These are phyloP conservation scores for Synergus itoensis DNA, from an alignment of 2,888 invertebrate species.

Conservation along the genomic window DNA sequence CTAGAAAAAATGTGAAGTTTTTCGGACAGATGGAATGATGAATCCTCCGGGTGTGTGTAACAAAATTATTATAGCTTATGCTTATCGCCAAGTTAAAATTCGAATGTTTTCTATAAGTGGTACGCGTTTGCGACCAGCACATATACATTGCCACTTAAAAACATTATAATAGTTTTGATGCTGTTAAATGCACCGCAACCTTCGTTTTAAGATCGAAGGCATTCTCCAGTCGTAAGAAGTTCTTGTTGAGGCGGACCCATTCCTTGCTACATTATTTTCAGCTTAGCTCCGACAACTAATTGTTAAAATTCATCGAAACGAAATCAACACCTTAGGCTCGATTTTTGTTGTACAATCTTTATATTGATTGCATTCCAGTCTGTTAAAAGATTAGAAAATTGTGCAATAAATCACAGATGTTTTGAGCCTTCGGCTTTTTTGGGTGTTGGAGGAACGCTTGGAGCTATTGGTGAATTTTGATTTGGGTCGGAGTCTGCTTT, in stretches of 20 bases:
- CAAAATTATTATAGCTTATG: constrained; percentile 12
- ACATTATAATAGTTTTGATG: constrained; percentile 17
- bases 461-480: constrained; percentile 60
- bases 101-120: constrained; percentile 11
- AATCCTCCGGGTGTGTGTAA: background rate
- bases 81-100: background rate
- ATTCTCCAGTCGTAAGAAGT: background rate
- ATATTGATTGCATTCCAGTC: background rate
- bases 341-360: background rate
- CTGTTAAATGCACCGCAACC: constrained; percentile 51
- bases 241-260: background rate
- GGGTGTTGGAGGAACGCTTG: constrained; percentile 66
- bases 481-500: constrained; percentile 60
- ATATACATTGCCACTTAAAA: constrained; percentile 36
- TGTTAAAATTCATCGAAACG: constrained; percentile 4
- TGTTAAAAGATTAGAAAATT: constrained; percentile 34
- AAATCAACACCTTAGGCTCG: background rate
- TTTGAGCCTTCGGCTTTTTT: constrained; percentile 75
- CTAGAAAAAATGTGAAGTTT: constrained; percentile 25
- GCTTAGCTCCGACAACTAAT: background rate
- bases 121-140: constrained; percentile 54
- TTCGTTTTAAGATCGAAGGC: constrained; percentile 45
- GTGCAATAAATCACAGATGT: constrained; percentile 67
- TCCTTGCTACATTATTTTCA: constrained; percentile 11
- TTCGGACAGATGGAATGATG: constrained; percentile 22